Conservation (phyloP, 2,888 invertebrate genomes). For the Aphidoletes aphidimyza region DNA sequence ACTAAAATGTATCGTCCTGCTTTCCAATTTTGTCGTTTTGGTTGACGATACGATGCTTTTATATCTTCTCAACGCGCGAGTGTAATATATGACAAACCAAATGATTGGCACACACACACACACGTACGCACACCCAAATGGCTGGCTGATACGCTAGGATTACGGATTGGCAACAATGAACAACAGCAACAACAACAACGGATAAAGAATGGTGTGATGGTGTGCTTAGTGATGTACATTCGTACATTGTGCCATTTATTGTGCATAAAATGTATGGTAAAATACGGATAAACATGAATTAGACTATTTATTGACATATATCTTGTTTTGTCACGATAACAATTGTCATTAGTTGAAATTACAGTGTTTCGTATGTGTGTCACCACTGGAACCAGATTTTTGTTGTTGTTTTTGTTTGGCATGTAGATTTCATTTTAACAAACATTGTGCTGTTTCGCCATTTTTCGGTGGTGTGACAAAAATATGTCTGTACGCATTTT, state of each 20-base stretch:
- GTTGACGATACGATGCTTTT: background rate
- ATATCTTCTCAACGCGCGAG: background rate
- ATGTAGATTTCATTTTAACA: background rate
- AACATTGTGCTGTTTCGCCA: too few relatives aligned
- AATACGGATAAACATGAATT: background rate
- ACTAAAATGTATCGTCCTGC: background rate
- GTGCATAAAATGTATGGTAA: too few relatives aligned
- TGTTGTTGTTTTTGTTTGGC: background rate
- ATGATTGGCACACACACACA: background rate
- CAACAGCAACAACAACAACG: background rate
- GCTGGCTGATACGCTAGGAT: background rate
- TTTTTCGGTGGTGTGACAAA: too few relatives aligned
- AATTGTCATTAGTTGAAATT: constrained; percentile 27
- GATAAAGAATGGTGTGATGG: background rate
- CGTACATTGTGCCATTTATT: too few relatives aligned
- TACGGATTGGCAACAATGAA: background rate
- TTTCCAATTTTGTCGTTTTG: background rate
- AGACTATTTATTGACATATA: constrained; percentile 35
- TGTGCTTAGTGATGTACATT: too few relatives aligned
- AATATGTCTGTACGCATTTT: too few relatives aligned
- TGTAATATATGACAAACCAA: background rate
- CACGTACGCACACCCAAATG: background rate
- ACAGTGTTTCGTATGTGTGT: background rate
- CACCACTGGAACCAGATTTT: too few relatives aligned
- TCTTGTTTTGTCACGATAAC: constrained; percentile 45